Evolutionary conservation across 2,113 vertebrate species (phyloP), one percentile per base, ranked within the genome.

Genomic region (Bos javanicus): DNA sequence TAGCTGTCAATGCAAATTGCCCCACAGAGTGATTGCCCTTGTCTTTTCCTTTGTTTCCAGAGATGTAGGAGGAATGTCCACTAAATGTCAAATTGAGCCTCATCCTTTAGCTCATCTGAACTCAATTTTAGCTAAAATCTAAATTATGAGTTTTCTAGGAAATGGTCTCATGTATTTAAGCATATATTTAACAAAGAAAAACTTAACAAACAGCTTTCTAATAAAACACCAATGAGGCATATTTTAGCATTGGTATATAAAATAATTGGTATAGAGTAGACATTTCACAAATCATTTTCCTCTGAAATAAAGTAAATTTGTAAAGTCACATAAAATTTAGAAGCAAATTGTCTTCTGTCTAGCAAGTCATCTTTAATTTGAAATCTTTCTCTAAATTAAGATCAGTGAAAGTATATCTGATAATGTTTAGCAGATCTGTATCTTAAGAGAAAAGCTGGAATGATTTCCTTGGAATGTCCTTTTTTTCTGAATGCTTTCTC

Each of bases 381-480:
- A 84, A 96, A 67, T 88, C 16, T 83, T 90, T 95, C 11, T 86
- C 39, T 95, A 94, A 88, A 54, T 91, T 85, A 88, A 67, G 33
- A 87, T 67, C 28, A 67, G n/a, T 94, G n/a, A 78, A 95, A 78
- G 50, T 8, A 33, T 81, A 74, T 46, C 54, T 94, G 43, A 76
- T 39, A 94, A 91, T 94, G 19, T 19, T 96, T 87, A 90, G n/a
- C 23, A 83, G 43, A 67, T 6, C 15, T 39, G 11, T 86, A 87
- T 43, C 50, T 71, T n/a, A 54, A 54, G 7, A 74, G 23, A 56
- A 74, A 19, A 94, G 46, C 6, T 54, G 39, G 2, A 56, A 7
- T 89, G 86, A 78, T 98, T 94, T 64, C 26, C 52, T 86, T 94
- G 43, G 10, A 57, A 89, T 78, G 26, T 23, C 43, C 39, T 74